Percentiles rank a stretch among this genome's conserved stretches.
phyloP scores from a whole-genome alignment of 2,888 invertebrate species.

The Calliopum simillimum region DNA sequence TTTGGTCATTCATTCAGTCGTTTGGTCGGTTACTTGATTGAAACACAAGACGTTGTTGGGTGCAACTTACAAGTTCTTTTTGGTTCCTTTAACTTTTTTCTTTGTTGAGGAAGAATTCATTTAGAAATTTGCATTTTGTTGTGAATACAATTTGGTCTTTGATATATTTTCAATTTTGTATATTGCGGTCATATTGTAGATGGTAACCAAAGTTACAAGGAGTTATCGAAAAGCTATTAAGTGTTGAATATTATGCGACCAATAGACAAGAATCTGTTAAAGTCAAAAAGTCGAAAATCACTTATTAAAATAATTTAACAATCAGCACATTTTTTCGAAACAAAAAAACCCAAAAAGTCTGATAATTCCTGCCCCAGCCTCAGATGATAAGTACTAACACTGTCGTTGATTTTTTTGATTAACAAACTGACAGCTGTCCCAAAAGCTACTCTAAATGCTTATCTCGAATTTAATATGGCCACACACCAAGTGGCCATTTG shows the following conservation, averaged over 20 bases:
- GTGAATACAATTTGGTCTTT: neutral
- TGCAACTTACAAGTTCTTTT: neutral
- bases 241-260: too few species aligned
- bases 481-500: slow-evolving; percentile 32
- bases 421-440: slow-evolving; percentile 30
- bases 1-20: slow-evolving; percentile 22
- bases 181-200: too few species aligned
- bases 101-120: neutral
- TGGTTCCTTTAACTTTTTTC: neutral
- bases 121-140: slow-evolving; percentile 24
- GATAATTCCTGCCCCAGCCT: too few species aligned
- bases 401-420: slow-evolving; percentile 1
- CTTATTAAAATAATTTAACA: too few species aligned
- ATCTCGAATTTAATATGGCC: slow-evolving; percentile 38
- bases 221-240: too few species aligned
- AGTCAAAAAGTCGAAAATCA: too few species aligned
- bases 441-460: slow-evolving; percentile 33
- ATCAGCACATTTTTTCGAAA: too few species aligned
- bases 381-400: too few species aligned
- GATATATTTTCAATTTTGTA: too few species aligned
- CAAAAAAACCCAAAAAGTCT: too few species aligned
- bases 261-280: too few species aligned
- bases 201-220: too few species aligned
- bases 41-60: slow-evolving; percentile 13
- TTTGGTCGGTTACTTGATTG: neutral